A percentile compares a stretch with the other conserved stretches of the same genome.
phyloP scores from a whole-genome alignment of 2,888 invertebrate genomes.

The Apamea crenata region DNA sequence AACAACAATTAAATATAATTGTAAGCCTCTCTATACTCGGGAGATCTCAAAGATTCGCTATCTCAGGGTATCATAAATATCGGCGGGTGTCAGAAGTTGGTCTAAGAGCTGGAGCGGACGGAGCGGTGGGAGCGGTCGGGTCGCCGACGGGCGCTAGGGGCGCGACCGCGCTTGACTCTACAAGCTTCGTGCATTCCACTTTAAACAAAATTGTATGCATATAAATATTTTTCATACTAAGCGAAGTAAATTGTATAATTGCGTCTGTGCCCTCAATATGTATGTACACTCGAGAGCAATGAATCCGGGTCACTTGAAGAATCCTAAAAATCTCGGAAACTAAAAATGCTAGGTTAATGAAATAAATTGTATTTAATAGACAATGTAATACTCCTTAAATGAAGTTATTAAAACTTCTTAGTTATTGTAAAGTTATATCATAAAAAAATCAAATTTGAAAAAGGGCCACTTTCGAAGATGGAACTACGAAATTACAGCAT shows the following conservation, averaged over 20 bases:
- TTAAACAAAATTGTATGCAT: not conserved
- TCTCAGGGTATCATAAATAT: conserved; percentile 29
- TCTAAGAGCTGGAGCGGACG: not conserved
- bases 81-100: conserved; percentile 25
- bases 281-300: no score
- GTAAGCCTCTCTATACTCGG: conserved; percentile 14
- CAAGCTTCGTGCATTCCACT: not conserved
- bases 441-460: no score
- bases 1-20: conserved; percentile 47
- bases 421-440: no score
- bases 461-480: no score
- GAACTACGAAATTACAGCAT: no score
- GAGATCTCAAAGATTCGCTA: conserved; percentile 32
- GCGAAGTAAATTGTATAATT: not conserved
- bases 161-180: not conserved
- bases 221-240: not conserved
- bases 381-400: no score
- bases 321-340: no score
- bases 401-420: no score
- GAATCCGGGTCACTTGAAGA: no score
- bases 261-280: not conserved
- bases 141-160: not conserved
- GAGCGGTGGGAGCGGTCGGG: not conserved
- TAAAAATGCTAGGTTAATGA: no score
- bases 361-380: no score